These are phyloP conservation scores for Alosa sapidissima DNA, from an alignment of 2,797 vertebrate species.

Conservation along the genomic window DNA sequence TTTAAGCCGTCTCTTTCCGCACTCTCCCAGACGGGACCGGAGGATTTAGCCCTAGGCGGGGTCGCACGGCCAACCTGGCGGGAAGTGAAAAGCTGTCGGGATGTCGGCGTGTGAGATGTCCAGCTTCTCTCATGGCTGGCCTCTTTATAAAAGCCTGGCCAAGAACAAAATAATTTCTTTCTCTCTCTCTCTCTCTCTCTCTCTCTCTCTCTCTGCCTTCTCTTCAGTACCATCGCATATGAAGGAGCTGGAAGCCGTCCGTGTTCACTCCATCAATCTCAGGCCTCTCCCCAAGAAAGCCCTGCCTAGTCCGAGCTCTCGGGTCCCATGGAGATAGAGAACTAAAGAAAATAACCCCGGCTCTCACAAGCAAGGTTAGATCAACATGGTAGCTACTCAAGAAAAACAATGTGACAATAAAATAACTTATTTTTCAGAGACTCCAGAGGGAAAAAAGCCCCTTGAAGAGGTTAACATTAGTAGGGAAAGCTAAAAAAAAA, in stretches of 20 bases:
- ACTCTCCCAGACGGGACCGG: constrained; percentile 38
- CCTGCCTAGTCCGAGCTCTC: constrained; percentile 44
- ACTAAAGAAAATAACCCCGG: constrained; percentile 59
- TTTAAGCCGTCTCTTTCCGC: constrained; percentile 43
- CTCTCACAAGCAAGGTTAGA: constrained; percentile 56
- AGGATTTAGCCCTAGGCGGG: constrained; percentile 35
- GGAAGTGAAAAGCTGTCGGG: constrained; percentile 7
- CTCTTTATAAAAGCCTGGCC: constrained; percentile 9
- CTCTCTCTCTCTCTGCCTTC: constrained; percentile 20
- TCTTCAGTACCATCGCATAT: constrained; percentile 17
- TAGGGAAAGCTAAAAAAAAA: neutral
- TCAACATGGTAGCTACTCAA: constrained; percentile 49
- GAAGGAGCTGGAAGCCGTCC: constrained; percentile 55
- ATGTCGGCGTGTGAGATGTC: constrained; percentile 42
- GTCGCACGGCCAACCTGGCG: constrained; percentile 31
- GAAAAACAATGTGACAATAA: constrained; percentile 48
- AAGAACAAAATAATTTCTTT: constrained; percentile 36
- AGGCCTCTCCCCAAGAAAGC: constrained; percentile 44
- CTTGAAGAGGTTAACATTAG: constrained; percentile 16
- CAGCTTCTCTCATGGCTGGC: neutral
- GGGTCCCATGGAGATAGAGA: constrained; percentile 55
- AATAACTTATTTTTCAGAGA: constrained; percentile 42
- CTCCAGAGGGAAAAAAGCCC: constrained; percentile 29
- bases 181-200: neutral
- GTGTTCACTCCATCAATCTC: constrained; percentile 61